A percentile compares a stretch with the other conserved stretches of the same genome.
These are phyloP conservation scores for Heliothis peltigera DNA, from an alignment of 2,888 invertebrate species.

Conservation along the genomic window DNA sequence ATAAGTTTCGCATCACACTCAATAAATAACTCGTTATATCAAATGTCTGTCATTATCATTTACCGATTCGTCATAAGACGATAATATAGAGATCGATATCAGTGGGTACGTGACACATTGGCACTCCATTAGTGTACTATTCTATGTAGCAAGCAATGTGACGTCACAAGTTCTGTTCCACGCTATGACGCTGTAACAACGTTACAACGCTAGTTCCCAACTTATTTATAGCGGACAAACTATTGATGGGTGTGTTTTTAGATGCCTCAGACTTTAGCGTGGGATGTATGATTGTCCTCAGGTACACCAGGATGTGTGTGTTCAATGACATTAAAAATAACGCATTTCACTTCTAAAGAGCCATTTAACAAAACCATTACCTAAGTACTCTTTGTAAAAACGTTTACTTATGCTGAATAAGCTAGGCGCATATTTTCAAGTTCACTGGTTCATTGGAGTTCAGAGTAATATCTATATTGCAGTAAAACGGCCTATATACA, in stretches of 20 bases:
- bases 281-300: constrained; percentile 41
- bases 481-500: constrained; percentile 48
- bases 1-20: too few relatives aligned
- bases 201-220: constrained; percentile 28
- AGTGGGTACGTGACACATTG: neutral
- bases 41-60: constrained; percentile 1
- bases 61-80: neutral
- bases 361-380: constrained; percentile 20
- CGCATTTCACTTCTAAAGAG: constrained; percentile 20
- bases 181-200: constrained; percentile 36
- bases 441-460: constrained; percentile 37
- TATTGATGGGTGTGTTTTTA: constrained; percentile 51
- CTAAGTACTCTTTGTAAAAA: constrained; percentile 6
- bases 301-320: neutral
- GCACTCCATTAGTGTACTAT: constrained; percentile 10
- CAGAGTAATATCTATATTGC: constrained; percentile 28
- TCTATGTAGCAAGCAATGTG: constrained; percentile 27
- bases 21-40: neutral
- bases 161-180: constrained; percentile 29
- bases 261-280: constrained; percentile 35
- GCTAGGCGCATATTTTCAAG: constrained; percentile 40
- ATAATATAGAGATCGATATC: neutral
- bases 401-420: constrained; percentile 17
- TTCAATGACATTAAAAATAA: constrained; percentile 34
- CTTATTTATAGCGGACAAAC: constrained; percentile 49